Evolutionary conservation across 2,797 vertebrate genomes (phyloP).

Genomic region (Acomys russatus): DNA sequence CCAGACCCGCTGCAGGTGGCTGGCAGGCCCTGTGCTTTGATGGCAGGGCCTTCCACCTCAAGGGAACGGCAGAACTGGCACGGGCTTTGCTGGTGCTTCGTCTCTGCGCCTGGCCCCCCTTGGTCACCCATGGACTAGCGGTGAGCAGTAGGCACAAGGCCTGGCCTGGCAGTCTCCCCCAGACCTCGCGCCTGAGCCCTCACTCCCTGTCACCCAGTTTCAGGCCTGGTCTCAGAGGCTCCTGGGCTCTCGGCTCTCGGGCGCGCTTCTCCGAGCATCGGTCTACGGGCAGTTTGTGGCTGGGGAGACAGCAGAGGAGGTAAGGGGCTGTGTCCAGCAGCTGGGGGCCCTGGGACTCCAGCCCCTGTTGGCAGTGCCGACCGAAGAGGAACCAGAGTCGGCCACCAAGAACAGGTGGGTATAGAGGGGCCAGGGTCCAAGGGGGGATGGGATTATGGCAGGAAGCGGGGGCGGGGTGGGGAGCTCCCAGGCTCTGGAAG

Average conservation of each 20-base stretch:
- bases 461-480: background rate
- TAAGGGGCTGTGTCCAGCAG: slow-evolving; percentile 90
- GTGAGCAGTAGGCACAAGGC: slow-evolving; percentile 85
- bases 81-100: slow-evolving; percentile 91
- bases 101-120: slow-evolving; percentile 92
- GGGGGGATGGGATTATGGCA: slow-evolving; percentile 67
- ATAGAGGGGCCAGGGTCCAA: background rate
- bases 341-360: slow-evolving; percentile 91
- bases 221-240: slow-evolving; percentile 86
- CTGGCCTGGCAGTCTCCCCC: background rate
- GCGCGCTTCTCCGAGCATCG: slow-evolving; percentile 89
- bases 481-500: background rate
- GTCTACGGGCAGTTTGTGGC: slow-evolving; percentile 96
- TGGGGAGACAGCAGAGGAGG: slow-evolving; percentile 92
- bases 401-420: slow-evolving; percentile 88
- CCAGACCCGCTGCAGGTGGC: rapidly evolving
- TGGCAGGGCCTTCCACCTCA: slow-evolving; percentile 91
- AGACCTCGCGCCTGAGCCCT: background rate
- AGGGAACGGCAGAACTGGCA: slow-evolving; percentile 90
- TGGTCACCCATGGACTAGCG: slow-evolving; percentile 92
- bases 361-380: slow-evolving; percentile 95
- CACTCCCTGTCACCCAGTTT: slow-evolving; percentile 76
- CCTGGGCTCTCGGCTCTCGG: slow-evolving; percentile 90
- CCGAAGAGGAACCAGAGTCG: slow-evolving; percentile 90
- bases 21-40: slow-evolving; percentile 89